Conservation (phyloP, 2,797 vertebrate genomes). For the Eulemur mongoz region DNA sequence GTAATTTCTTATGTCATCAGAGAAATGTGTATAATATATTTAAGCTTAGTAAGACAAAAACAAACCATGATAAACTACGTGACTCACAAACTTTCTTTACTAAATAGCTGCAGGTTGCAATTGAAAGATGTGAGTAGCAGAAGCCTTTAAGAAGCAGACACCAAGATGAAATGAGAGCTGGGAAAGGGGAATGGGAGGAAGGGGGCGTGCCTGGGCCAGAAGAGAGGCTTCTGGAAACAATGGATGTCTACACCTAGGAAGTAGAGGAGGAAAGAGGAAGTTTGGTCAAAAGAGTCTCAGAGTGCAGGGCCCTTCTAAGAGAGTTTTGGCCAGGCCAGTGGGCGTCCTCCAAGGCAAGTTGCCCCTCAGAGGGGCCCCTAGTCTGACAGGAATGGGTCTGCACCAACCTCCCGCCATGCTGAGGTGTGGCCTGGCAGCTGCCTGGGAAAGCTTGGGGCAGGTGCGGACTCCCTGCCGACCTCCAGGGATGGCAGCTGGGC, state of each 20-base stretch:
- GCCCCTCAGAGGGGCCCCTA: background rate
- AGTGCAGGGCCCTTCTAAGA: background rate
- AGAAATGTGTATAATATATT: background rate
- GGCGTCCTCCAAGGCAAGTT: background rate
- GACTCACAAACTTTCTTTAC: background rate
- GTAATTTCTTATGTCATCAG: background rate
- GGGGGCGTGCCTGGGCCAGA: too few species aligned
- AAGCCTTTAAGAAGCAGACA: background rate
- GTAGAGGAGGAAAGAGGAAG: background rate
- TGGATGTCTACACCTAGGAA: background rate
- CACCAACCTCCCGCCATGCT: rapidly evolving
- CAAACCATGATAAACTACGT: background rate
- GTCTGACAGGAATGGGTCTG: too few species aligned
- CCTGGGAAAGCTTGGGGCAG: rapidly evolving
- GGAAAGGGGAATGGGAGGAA: background rate
- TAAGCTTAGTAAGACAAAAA: background rate
- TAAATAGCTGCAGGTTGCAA: background rate
- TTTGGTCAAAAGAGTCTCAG: background rate
- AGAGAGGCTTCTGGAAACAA: background rate
- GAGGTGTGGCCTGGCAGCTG: background rate
- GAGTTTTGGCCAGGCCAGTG: background rate
- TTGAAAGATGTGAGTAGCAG: background rate
- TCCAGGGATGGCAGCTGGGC: background rate
- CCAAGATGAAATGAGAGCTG: background rate
- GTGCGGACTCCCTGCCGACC: background rate